Base-by-base conservation (phyloP, 2,113 vertebrate species). In the Dermatemys mawii region DNA sequence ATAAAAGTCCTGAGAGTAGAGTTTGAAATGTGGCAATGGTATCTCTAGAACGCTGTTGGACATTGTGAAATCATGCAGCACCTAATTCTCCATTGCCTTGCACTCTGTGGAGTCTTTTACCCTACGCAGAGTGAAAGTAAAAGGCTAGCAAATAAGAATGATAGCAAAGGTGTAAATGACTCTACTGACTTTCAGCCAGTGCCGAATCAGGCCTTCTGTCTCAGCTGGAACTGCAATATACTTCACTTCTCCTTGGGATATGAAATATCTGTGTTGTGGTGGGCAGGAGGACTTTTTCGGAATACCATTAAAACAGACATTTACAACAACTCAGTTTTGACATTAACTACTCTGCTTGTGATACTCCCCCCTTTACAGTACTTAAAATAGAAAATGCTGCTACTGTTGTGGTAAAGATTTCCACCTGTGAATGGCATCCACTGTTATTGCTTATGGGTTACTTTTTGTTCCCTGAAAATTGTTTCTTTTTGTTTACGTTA, bases 201-300 rank as follows among this genome's bases (percentile, higher is more conserved):
- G 2, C 24, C 93, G 60, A 90, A 90, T 38, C 46, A 78, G 41
- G 9, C 60, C 17, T 49, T 76, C 49, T 38, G 82, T 86, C 86
- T 91, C 83, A 90, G 38, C 78, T 32, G 67, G 32, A 44, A 3
- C 24, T 35, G 29, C 38, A 26, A 10, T 29, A 70, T 21, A 67
- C 10, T 67, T 48, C 76, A 49, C 44, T 89, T 84, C 12, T 82
- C 44, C 57, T 50, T 8, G 26, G 24, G 49, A 49, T 22, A 11
- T 41, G 53, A 50, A 76, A 76, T 12, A 44, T 21, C 48, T 29
- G 41, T 50, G 75, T 2, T 9, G 32, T 81, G 3, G 3, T 54
- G 90, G 86, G 87, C 57, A 89, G 86, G 81, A 67, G 26, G 19
- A 63, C 55, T 53, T 35, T 88, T 87, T 51, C 75, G 32, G 8